Conservation (phyloP, 1,140 invertebrate genomes). For the Philotrypesis tridentata region DNA sequence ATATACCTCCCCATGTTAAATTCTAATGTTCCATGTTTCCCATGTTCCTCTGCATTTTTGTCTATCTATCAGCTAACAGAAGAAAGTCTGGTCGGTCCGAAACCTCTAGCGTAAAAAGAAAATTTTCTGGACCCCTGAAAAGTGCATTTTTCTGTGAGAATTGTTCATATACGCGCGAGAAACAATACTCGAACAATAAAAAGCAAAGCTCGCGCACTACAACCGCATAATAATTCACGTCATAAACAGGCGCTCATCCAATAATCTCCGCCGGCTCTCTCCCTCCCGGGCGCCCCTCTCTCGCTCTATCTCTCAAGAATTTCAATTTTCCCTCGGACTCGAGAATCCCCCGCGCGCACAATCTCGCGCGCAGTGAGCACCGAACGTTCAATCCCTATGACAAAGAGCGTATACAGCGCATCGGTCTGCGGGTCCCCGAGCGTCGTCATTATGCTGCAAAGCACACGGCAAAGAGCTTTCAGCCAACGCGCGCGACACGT, state of each 20-base stretch:
- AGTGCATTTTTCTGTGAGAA: no score
- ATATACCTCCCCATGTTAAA: no score
- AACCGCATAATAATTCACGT: background rate
- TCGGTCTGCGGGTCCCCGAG: background rate
- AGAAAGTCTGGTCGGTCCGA: no score
- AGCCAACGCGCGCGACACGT: background rate
- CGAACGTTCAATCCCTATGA: background rate
- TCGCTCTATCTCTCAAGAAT: background rate
- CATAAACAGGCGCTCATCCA: background rate
- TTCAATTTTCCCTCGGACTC: background rate
- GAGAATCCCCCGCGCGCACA: background rate
- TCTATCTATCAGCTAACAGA: no score
- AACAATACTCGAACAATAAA: no score
- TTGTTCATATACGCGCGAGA: no score
- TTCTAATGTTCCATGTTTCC: no score
- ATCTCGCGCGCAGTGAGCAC: background rate
- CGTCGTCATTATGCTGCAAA: conserved; percentile 16
- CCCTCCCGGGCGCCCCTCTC: no score
- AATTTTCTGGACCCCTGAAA: no score
- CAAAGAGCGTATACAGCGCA: background rate
- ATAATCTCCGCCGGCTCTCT: background rate
- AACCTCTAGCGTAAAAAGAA: no score
- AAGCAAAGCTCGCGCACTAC: no score
- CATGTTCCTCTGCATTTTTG: no score
- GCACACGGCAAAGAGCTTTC: conserved; percentile 4